phyloP scores from a whole-genome alignment of 92 coral and sea anemone genomes.

The Blastomussa wellsi region DNA sequence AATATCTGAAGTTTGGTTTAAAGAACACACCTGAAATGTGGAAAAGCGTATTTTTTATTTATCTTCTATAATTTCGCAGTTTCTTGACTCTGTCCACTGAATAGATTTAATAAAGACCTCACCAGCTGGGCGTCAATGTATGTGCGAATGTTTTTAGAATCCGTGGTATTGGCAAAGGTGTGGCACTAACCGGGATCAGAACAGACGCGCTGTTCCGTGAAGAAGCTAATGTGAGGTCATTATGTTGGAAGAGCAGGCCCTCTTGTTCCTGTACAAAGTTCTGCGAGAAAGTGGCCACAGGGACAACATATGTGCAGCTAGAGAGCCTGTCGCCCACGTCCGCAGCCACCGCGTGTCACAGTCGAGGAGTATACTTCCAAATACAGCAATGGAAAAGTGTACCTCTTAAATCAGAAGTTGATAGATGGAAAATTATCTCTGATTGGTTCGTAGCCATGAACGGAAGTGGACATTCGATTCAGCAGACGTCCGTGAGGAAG shows the following conservation, averaged over 20 bases:
- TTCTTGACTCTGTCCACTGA: too few species aligned
- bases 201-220: conserved; percentile 1
- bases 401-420: conserved; percentile 32
- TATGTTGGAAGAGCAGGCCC: conserved; percentile 14
- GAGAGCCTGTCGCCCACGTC: conserved; percentile 47
- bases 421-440: conserved; percentile 41
- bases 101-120: too few species aligned
- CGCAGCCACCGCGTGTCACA: conserved; percentile 42
- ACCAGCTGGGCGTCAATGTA: too few species aligned
- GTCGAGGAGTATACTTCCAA: conserved; percentile 14
- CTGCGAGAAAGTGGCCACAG: conserved; percentile 55
- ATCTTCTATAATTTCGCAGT: too few species aligned
- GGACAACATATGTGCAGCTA: conserved; percentile 33
- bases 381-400: conserved; percentile 32
- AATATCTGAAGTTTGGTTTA: too few species aligned
- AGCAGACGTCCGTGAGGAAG: too few species aligned
- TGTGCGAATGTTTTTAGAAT: too few species aligned
- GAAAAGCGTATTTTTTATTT: too few species aligned
- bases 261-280: conserved; percentile 28
- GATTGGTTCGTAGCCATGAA: too few species aligned
- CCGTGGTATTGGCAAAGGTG: conserved; percentile 59
- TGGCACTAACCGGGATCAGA: conserved; percentile 34
- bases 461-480: too few species aligned
- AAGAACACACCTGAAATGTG: too few species aligned
- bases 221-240: conserved; percentile 20